Conservation (phyloP, 2,113 vertebrate genomes). For the Actenoides lindsayi region DNA sequence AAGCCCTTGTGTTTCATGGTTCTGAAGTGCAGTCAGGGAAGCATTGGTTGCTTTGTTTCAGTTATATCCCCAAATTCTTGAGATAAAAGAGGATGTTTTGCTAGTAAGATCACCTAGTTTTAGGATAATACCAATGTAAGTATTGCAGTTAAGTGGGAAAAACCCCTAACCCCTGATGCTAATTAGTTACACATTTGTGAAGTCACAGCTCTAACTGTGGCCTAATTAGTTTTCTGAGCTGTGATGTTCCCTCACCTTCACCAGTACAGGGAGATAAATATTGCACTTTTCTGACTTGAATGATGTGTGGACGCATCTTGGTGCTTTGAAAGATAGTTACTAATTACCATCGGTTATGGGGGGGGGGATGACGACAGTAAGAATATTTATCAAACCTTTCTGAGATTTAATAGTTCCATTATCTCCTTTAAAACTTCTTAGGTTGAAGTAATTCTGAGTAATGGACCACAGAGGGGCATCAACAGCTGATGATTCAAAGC, state of each 20-base stretch:
- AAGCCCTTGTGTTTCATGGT: not conserved
- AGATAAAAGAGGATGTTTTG: not conserved
- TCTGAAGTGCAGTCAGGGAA: not conserved
- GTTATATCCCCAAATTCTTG: not conserved
- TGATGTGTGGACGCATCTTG: not conserved
- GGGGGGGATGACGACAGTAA: not conserved
- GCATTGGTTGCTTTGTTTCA: not conserved
- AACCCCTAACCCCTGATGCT: not conserved
- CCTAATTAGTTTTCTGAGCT: not conserved
- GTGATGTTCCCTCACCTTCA: not conserved
- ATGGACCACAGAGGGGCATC: not conserved
- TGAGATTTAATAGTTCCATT: not conserved
- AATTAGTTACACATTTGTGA: not conserved
- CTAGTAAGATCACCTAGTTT: not conserved
- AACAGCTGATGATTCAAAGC: not conserved
- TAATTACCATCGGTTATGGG: not conserved
- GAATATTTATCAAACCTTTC: not conserved
- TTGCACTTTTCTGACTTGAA: not conserved
- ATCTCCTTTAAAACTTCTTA: not conserved
- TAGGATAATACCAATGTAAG: not conserved
- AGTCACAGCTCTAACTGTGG: too few relatives aligned
- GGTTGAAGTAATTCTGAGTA: not conserved
- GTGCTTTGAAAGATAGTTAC: not conserved
- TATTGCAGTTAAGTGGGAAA: not conserved
- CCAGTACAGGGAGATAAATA: not conserved